Base-by-base conservation (phyloP, 2,797 vertebrate species). In the Phalanger gymnotis region DNA sequence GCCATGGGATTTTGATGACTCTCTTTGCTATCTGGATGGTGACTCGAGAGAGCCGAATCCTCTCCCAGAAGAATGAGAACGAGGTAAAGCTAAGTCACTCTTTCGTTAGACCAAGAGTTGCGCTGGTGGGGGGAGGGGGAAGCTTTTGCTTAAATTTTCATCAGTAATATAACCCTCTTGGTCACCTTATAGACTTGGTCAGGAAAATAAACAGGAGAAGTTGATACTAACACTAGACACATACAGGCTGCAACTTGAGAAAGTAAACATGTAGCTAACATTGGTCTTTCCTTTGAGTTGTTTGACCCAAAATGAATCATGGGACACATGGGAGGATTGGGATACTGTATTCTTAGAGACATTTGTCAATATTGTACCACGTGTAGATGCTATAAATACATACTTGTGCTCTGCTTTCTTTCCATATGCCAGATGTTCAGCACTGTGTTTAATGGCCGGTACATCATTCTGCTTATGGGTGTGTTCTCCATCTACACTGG, bases 391-490 rank as follows among this genome's bases (percentile, higher is more conserved):
- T 30, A n/a, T 0, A 12, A 28, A 19, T 90, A 27, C 25, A 6
- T 55, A 73, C 73, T 91, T 56, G 54, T 53, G 54, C 66, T 57
- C 95, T 66, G 92, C 87, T 97, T 90, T 91, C 81, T 95, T 95
- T 47, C 94, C 93, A 53, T 9, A 92, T 91, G 55, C 73, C 96
- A 99, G 99, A 99, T 99, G 98, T 99, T 99, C 98, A 99, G 96
- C 98, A 99, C 99, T 98, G 97, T 99, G 97, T 99, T 99, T 94
- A 99, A 99, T 0, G 99, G 99, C 0, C 99, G 99, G 3, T 99
- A 99, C 98, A 99, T 99, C 96, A 99, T 99, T 97, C 99, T 99
- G 22, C 97, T 99, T 96, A 99, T 99, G 99, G 99, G 99, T 0
- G 30, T 99, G 30, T 99, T 99, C 99, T 99, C 99, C 34, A 98